Base-by-base conservation (phyloP, 2,888 invertebrate genomes). In the Limenitis camilla region DNA sequence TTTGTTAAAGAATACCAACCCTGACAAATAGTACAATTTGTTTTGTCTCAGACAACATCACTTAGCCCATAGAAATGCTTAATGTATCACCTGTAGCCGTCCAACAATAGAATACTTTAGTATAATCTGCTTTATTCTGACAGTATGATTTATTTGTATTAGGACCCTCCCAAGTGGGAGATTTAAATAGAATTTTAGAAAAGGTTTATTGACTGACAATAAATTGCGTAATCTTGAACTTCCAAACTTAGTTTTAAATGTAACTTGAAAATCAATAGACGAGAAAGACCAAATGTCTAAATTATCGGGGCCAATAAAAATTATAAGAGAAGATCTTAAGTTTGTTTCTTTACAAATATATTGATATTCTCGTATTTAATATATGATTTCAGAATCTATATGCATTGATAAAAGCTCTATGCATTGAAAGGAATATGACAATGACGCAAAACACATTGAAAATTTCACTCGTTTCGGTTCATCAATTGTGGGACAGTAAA, bases 381-480 rank as follows among this genome's bases (percentile, higher is more conserved):
- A 29, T 40, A n/a, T n/a, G n/a, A n/a, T n/a, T n/a, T n/a, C n/a
- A n/a, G n/a, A n/a, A n/a, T n/a, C n/a, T n/a, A n/a, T n/a, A 40
- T 5, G 6, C 4, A 29, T 10, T 4, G n/a, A 9, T 29, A 40
- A n/a, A n/a, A 5, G 28, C 29, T 19, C 6, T 10, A 31, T 30
- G 32, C 5, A 42, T 31, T 11, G 32, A 32, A 43, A 8, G 32
- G 33, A 43, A 40, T 29, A 53, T 36, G 41, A 74, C 73, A 69
- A 72, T 65, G 44, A 61, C 52, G 43, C 33, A 43, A 48, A 52
- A 55, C 57, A 60, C 66, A 71, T 72, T 66, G 65, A 69, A 66
- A 74, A 76, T 76, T 77, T 76, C 68, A 64, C 72, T 68, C 62
- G 74, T 71, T 67, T 66, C 76, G 74, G 70, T 68, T 70, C 69